Percentiles rank a stretch among this genome's conserved stretches.
phyloP scores from a whole-genome alignment of 2,113 vertebrate genomes.

The Burhinus bistriatus region DNA sequence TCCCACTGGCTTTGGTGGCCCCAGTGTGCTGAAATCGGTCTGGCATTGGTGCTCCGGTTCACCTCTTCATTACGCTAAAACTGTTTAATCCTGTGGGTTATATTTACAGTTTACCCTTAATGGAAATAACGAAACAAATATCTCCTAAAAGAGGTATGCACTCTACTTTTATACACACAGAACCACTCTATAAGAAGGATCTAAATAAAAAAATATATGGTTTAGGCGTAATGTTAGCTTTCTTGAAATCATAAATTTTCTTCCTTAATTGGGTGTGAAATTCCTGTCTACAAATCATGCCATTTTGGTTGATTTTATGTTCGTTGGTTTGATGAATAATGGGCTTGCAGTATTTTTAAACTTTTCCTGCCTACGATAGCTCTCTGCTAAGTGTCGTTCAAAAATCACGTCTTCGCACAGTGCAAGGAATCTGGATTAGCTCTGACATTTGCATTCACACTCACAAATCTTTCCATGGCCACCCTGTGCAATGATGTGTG shows the following conservation, averaged over 20 bases:
- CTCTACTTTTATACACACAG: background rate
- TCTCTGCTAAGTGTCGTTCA: background rate
- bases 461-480: background rate
- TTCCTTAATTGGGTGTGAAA: conserved; percentile 34
- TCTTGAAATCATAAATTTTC: conserved; percentile 5
- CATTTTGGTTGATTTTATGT: background rate
- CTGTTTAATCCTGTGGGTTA: background rate
- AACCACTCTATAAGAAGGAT: background rate
- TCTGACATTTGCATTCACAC: background rate
- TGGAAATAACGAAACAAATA: background rate
- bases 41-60: background rate
- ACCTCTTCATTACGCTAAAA: background rate
- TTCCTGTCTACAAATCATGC: conserved; percentile 12
- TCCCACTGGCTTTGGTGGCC: background rate
- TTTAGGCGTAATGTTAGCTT: background rate
- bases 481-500: accelerated
- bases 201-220: background rate
- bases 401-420: background rate
- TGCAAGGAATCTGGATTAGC: background rate
- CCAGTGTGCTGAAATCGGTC: background rate
- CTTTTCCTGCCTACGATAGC: background rate
- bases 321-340: background rate
- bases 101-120: background rate
- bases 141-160: background rate
- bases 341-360: background rate